Percentiles rank a stretch among this genome's conserved stretches.
Conservation (phyloP, 2,113 vertebrate species). For the Promerops cafer region DNA sequence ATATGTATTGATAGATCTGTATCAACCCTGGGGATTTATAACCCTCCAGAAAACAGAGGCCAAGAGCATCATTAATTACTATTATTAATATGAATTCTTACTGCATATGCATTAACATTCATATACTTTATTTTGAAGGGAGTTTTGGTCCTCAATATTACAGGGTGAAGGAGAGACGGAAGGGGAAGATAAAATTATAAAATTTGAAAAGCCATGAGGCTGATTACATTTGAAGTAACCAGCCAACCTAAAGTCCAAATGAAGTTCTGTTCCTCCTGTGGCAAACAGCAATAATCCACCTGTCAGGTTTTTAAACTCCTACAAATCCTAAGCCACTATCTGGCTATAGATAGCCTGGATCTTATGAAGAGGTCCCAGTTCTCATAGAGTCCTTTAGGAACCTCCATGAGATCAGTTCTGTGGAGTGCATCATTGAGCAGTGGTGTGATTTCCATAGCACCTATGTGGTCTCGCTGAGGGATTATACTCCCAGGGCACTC, state of each 20-base stretch:
- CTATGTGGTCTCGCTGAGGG: not conserved
- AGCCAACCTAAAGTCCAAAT: not conserved
- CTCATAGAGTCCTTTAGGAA: not conserved
- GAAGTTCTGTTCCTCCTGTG: not conserved
- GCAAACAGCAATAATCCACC: not conserved
- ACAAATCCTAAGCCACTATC: not conserved
- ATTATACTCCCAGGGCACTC: not conserved
- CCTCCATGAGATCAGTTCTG: not conserved
- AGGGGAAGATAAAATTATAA: not conserved
- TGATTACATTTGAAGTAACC: not conserved
- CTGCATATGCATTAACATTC: not conserved
- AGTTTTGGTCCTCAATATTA: not conserved
- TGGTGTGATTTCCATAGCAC: not conserved
- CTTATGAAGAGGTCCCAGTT: not conserved
- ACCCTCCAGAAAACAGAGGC: not conserved
- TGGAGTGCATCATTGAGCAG: not conserved
- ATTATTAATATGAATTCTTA: not conserved
- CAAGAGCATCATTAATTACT: not conserved
- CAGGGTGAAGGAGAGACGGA: not conserved
- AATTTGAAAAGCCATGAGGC: not conserved
- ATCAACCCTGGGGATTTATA: not conserved
- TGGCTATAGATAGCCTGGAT: not conserved
- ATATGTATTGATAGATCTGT: not conserved
- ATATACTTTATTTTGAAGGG: not conserved
- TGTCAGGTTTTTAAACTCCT: not conserved